Base-by-base conservation (phyloP, 2,888 invertebrate species). In the Pristionchus japonicus region DNA sequence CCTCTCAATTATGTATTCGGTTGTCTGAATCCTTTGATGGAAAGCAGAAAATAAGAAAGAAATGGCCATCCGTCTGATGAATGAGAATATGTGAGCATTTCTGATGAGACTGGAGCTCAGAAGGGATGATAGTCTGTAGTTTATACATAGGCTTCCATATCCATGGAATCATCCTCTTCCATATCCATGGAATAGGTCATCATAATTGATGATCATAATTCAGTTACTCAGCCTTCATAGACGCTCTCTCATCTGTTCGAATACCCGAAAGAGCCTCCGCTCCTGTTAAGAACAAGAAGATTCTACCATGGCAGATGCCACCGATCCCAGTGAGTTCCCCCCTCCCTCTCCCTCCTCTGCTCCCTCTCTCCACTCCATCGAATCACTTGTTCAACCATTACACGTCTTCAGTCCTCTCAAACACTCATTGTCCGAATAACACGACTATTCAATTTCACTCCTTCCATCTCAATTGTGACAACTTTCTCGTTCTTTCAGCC, bases 241-340 rank as follows among this genome's bases (percentile, higher is more conserved):
- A 52, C 13, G 37, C 34, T 34, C 52, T 83, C 23, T 49, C 49
- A 6, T 49, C n/a, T 20, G 82, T 83, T 49, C n/a, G 37, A 37
- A 52, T 83, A 37, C 82, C 82, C 2, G 82, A 83, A 52, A 49
- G 82, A 52, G 3, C 82, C 6, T 83, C 82, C 4, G 82, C 82
- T 1, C 82, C 82, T 9, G n/a, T 23, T 13, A 83, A 83, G 82
- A 52, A 83, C 52, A 83, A 83, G 82, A 83, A 83, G 52, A 49
- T 83, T 34, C 52, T 52, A 4, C 82, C 82, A 83, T 83, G 82
- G 82, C 34, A 83, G 15, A 31, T 83, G 34, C 52, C 52, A 52
- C 82, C 82, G 2, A 23, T 83, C 9, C 82, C 82, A 43, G 82
- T 83, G 4, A 34, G 52, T 67, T 34, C 31, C 27, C n/a, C 57